Evolutionary conservation across 2,888 invertebrate genomes (phyloP), one percentile per base, ranked within the genome.

Genomic region (Aproaerema taeniolella): DNA sequence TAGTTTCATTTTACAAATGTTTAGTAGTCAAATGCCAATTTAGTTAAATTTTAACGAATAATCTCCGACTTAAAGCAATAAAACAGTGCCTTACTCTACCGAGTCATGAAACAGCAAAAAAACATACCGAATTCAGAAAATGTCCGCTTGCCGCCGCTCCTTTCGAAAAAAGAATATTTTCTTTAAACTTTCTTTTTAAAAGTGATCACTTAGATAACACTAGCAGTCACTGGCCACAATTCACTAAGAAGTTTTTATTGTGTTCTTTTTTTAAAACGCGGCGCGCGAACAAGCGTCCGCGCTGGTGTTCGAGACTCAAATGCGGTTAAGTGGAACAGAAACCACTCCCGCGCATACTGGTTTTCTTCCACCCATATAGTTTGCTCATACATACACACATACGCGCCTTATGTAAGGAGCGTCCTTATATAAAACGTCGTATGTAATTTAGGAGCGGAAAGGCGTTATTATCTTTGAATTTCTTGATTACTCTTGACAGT

Each of bases 291-390:
- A 74, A 68, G 65, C 67, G 70, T 47, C 43, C 66, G 51, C 60
- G 51, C 33, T 63, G 64, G 47, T 56, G 59, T 60, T 57, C 60
- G 50, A 53, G 47, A 69, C 64, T 67, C 76, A 83, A 87, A 87
- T 86, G 87, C 86, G 86, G 46, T 71, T 78, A 73, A 82, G 77
- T 87, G 87, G 86, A 87, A 86, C 86, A 50, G 40, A 55, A 41
- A 50, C 64, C 48, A 67, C 76, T 74, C 80, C 64, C 53, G 81
- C 82, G 82, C 82, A 76, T 55, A 63, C 64, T 65, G 63, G 59
- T 31, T n/a, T 36, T 13, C 13, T 37, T 38, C 67, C 49, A 50
- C 47, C 43, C 53, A 49, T 41, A 55, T 48, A 49, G 43, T 30
- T n/a, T 37, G 34, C 31, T 31, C 33, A 48, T 50, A 51, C 61